Percentiles rank a stretch among this genome's conserved stretches.
Conservation (phyloP, 2,888 invertebrate genomes). For the Dryocosmus kuriphilus region DNA sequence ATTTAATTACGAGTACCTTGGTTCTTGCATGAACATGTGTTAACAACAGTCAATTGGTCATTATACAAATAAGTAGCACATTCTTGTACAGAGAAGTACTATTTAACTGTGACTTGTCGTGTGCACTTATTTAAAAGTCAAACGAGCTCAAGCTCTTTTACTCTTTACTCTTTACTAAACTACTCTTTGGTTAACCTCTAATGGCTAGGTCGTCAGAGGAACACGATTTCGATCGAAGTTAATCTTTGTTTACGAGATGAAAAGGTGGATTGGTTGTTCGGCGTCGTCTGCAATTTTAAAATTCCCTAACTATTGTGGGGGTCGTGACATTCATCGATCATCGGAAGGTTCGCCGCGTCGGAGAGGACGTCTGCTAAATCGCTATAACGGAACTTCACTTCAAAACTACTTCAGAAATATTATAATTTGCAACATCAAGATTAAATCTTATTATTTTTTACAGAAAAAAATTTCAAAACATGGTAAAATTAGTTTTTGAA, state of each 20-base stretch:
- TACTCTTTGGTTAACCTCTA: neutral
- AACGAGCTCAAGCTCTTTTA: slow-evolving; percentile 19
- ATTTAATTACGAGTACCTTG: too few species aligned
- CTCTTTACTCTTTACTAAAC: neutral
- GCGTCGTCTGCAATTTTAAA: slow-evolving; percentile 11
- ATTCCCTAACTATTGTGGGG: slow-evolving; percentile 8
- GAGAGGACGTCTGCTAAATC: neutral
- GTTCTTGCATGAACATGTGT: neutral
- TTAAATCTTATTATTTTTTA: slow-evolving; percentile 3
- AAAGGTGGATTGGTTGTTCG: slow-evolving; percentile 8
- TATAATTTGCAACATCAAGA: neutral
- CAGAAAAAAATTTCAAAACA: too few species aligned
- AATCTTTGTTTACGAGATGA: slow-evolving; percentile 17
- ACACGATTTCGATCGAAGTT: slow-evolving; percentile 23
- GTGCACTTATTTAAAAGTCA: slow-evolving; percentile 20
- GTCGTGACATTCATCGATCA: slow-evolving; percentile 9
- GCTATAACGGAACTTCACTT: neutral
- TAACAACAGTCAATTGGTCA: neutral
- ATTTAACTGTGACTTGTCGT: slow-evolving; percentile 17
- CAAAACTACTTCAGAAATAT: neutral
- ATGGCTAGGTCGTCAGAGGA: slow-evolving; percentile 21
- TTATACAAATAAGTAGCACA: slow-evolving; percentile 1
- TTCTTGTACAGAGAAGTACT: neutral
- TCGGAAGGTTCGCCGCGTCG: neutral
- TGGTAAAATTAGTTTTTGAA: too few species aligned